Evolutionary conservation across 2,888 invertebrate species (phyloP), one percentile per base, ranked within the genome.

Genomic region (Limnephilus auricula): DNA sequence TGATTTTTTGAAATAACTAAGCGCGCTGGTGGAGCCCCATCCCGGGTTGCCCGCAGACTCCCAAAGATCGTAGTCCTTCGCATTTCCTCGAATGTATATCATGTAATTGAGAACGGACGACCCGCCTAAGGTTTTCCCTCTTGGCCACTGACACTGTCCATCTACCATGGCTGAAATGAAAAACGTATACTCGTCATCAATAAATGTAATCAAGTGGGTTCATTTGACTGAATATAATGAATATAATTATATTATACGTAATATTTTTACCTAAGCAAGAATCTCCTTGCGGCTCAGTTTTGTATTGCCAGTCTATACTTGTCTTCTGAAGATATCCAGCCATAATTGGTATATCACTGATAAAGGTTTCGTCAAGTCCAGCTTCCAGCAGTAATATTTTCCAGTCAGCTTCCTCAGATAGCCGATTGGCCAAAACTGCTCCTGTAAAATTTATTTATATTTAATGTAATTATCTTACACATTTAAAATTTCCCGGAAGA

Each of bases 111-210:
- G 94, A 5, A 96, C 95, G 86, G 96, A 96, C 0, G 96, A 96
- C 10, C 97, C 97, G 37, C 97, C 97, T 93, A 97, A 94, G 91
- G 96, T 95, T 94, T 97, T 97, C 0, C 97, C 98, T 91, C 97
- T 96, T 40, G 96, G 96, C 97, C 97, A 97, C 25, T 94, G 94
- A 90, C 95, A 95, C 89, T 94, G 93, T 85, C 94, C 94, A 90
- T 94, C 93, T 93, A 94, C 94, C 90, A 95, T 96, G 82, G 95
- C 94, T 93, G 95, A 95, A 85, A 90, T 13, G 6, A n/a, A 37
- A 83, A 84, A 80, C 4, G 3, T 4, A 15, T 13, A 32, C 13
- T 32, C 10, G 6, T n/a, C 25, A 65, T 65, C 9, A 25, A 65
- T 65, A 65, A 65, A 65, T 2, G n/a, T 2, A 25, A 25, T n/a